These are phyloP conservation scores for Cassiopea xamachana DNA, from an alignment of 30 jellyfish, hydroid and myxozoan genomes.

Conservation along the genomic window DNA sequence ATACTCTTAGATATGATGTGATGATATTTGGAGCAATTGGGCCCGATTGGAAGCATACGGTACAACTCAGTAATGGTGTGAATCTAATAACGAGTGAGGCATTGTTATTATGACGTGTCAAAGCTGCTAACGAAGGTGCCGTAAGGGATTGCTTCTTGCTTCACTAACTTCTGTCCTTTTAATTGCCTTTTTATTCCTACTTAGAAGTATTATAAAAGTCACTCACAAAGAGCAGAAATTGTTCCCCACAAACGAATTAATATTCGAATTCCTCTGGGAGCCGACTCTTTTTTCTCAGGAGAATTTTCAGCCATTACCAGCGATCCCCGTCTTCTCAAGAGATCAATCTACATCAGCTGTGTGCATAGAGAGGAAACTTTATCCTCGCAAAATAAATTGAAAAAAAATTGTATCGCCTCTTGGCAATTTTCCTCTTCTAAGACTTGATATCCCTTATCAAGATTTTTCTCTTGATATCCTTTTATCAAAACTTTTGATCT, in stretches of 20 bases:
- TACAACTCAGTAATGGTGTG: too few species aligned
- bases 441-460: background rate
- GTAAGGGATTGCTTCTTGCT: too few species aligned
- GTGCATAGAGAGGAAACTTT: background rate
- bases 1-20: too few species aligned
- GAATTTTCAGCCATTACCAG: conserved; percentile 59
- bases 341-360: conserved; percentile 1
- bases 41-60: too few species aligned
- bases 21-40: too few species aligned
- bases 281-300: conserved; percentile 56
- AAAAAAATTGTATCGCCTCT: background rate
- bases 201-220: background rate
- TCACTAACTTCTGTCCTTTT: too few species aligned
- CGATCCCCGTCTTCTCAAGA: background rate
- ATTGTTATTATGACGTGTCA: too few species aligned
- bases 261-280: conserved; percentile 87
- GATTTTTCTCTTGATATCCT: background rate
- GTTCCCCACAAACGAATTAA: conserved; percentile 93
- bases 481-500: background rate
- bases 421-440: background rate
- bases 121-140: too few species aligned
- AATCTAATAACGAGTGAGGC: too few species aligned
- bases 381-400: background rate
- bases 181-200: too few species aligned
- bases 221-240: conserved; percentile 92